Evolutionary conservation across 2,113 vertebrate genomes (phyloP), one percentile per base, ranked within the genome.

Genomic region (Penelope pileata): DNA sequence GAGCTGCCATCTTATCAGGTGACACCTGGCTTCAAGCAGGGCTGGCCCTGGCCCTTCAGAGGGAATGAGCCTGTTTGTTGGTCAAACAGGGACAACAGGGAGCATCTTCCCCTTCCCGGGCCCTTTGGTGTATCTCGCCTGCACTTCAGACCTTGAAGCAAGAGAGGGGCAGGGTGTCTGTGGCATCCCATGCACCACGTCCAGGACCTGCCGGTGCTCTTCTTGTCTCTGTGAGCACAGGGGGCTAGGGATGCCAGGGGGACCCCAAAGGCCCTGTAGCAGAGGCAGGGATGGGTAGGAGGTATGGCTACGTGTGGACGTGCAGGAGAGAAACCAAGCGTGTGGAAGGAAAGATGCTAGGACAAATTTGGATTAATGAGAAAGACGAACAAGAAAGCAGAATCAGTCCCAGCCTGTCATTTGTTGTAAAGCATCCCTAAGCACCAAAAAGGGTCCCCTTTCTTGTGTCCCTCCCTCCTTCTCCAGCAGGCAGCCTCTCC

Each of bases 221-320:
- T 22, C 42, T 45, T 59, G 9, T 30, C 73, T 58, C 34, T 9
- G 0, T 53, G 38, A 67, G 22, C 8, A 8, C 36, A 13, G 40
- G 15, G 14, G 32, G 9, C 38, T 48, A 1, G 0, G 30, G 12
- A 8, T 89, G 43, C 30, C 9, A 6, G 16, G 27, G 29, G 54
- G 12, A 4, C 24, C 16, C 29, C 12, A 2, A 50, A 51, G 26
- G 7, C 8, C 16, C 29, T 58, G 36, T 6, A 0, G 48, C 29
- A 50, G 32, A 40, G 10, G 17, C n/a, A 45, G 58, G 29, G 19
- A 7, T 21, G 53, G 38, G 56, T 47, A 40, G 40, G 64, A 48
- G 27, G 27, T 38, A 60, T 24, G 24, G 43, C 50, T 42, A 38
- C 1, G 45, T 29, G 5, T 67, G 19, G 12, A 21, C 30, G 14